Evolutionary conservation across 2,797 vertebrate species (phyloP).

Genomic region (Luscinia luscinia): DNA sequence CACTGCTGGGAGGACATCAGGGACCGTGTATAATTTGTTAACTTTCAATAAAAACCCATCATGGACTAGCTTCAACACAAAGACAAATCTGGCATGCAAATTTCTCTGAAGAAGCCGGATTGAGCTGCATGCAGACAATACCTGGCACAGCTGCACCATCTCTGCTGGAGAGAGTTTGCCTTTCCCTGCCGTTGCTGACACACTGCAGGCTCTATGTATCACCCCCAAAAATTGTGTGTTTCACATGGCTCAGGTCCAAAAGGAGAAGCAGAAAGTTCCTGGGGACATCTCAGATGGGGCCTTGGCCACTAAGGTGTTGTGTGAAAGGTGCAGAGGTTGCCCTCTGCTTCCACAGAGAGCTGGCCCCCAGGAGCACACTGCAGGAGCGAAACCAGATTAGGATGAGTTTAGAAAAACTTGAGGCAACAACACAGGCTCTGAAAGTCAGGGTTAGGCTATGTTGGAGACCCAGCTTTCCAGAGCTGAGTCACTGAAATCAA

Average conservation of each 20-base stretch:
- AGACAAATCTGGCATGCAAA: background rate
- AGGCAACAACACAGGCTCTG: background rate
- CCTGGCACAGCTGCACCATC: accelerated
- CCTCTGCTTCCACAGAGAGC: background rate
- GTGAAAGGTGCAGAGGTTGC: background rate
- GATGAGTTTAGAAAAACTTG: background rate
- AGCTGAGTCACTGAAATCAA: background rate
- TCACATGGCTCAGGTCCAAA: background rate
- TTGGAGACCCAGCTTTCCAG: background rate
- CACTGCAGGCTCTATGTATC: accelerated
- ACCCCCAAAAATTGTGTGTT: background rate
- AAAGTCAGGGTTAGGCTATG: background rate
- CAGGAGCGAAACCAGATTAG: background rate
- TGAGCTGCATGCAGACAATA: background rate
- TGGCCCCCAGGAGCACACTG: background rate
- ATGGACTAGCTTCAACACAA: background rate
- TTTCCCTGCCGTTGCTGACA: background rate
- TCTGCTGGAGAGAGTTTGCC: background rate
- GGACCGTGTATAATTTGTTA: background rate
- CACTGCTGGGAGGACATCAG: background rate
- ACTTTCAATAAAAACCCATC: background rate
- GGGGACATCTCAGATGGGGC: background rate
- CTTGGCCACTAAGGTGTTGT: background rate
- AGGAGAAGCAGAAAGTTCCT: background rate
- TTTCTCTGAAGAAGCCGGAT: background rate